Percentiles rank a stretch among this genome's conserved stretches.
These are phyloP conservation scores for Gasterosteus nipponicus DNA, from an alignment of 2,113 vertebrate genomes.

Conservation along the genomic window DNA sequence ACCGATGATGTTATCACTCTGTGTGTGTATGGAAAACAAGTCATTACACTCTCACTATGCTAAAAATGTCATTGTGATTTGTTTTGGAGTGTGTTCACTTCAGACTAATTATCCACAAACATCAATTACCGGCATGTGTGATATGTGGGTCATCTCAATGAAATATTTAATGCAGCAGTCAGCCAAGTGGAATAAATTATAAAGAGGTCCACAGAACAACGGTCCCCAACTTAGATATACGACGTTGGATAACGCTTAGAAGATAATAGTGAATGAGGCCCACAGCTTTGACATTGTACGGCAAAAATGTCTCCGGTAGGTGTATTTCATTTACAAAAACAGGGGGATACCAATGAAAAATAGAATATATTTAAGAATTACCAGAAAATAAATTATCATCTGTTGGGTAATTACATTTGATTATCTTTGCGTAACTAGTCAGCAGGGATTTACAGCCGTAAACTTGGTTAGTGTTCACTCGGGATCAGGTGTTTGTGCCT, in stretches of 20 bases:
- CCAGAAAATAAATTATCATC: background rate
- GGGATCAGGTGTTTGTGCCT: background rate
- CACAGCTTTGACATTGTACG: background rate
- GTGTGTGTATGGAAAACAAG: no score
- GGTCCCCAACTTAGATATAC: background rate
- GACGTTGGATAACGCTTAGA: background rate
- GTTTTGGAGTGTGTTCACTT: background rate
- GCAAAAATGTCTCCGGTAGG: background rate
- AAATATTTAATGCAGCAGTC: constrained; percentile 21
- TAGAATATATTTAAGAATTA: background rate
- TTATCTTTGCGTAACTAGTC: background rate
- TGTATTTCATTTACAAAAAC: background rate
- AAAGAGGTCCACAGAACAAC: background rate
- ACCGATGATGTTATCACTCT: background rate
- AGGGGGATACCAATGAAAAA: background rate
- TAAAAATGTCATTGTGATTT: background rate
- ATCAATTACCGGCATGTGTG: constrained; percentile 5
- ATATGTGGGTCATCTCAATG: background rate
- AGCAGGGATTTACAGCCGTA: background rate
- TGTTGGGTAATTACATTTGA: background rate
- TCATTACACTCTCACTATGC: background rate
- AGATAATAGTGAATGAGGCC: background rate
- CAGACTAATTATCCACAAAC: constrained; percentile 17
- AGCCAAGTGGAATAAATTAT: background rate
- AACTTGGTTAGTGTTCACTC: background rate